Base-by-base conservation (phyloP, 2,888 invertebrate genomes). In the Cabera pusaria region DNA sequence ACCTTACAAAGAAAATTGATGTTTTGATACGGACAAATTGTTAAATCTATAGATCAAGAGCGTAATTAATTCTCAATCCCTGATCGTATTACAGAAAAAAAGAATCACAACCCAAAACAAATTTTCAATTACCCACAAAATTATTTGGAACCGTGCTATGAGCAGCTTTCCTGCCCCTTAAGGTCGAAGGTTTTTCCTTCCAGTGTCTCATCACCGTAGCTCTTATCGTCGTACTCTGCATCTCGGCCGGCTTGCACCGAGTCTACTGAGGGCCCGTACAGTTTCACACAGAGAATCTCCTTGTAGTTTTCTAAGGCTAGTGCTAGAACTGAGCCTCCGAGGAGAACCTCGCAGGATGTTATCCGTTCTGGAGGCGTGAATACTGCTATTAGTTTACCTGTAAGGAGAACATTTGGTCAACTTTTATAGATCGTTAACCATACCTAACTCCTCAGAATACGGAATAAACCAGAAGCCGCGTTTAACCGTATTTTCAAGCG, bases 371-470 rank as follows among this genome's bases (percentile, higher is more conserved):
- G 93, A 1, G 96, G 95, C 2, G 95, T 95, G 81, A 93, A 96
- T 0, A 95, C 94, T 11, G 96, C 93, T 65, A 96, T 87, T 34
- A 95, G 89, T 70, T 93, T 93, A 26, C 96, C 96, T 95, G 75
- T 5, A 42, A 31, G 1, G 33, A 1, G 18, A 7, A 20, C 8
- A 27, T n/a, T n/a, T n/a, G n/a, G n/a, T n/a, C n/a, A n/a, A n/a
- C n/a, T n/a, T n/a, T n/a, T n/a, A n/a, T n/a, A n/a, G n/a, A n/a
- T n/a, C n/a, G n/a, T n/a, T n/a, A n/a, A n/a, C n/a, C n/a, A n/a
- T n/a, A n/a, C n/a, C n/a, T n/a, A n/a, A n/a, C n/a, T n/a, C n/a
- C n/a, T n/a, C n/a, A n/a, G n/a, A n/a, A n/a, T n/a, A n/a, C n/a
- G n/a, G n/a, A n/a, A n/a, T n/a, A n/a, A n/a, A n/a, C n/a, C n/a